Percentiles rank a stretch among this genome's conserved stretches.
Evolutionary conservation across 2,797 vertebrate species (phyloP).

Genomic region (Lacerta viridis): DNA sequence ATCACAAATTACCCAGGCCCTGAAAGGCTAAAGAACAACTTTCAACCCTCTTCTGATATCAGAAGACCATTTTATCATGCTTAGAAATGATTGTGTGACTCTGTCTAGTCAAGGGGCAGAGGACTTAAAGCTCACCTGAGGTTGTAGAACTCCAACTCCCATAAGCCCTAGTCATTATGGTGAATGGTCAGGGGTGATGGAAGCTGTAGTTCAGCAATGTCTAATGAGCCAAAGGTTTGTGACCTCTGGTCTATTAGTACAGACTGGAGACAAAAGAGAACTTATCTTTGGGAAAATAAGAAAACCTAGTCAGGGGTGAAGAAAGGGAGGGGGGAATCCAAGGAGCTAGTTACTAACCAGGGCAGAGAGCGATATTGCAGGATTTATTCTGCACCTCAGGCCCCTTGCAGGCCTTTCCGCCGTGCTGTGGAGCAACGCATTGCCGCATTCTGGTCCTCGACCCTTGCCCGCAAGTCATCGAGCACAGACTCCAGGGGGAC

Average conservation of each 20-base stretch:
- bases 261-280: too few relatives aligned
- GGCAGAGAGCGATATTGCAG: slow-evolving; percentile 95
- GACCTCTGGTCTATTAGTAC: not conserved
- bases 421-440: slow-evolving; percentile 85
- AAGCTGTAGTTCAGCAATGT: too few relatives aligned
- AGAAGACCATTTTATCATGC: too few relatives aligned
- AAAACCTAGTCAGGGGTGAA: not conserved
- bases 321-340: slow-evolving; percentile 68
- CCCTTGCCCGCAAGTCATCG: slow-evolving; percentile 94
- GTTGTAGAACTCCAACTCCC: too few relatives aligned
- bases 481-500: slow-evolving; percentile 97
- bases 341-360: slow-evolving; percentile 88
- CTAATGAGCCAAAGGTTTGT: too few relatives aligned
- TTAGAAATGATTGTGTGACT: not conserved
- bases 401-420: slow-evolving; percentile 86
- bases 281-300: not conserved
- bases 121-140: too few relatives aligned
- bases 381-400: slow-evolving; percentile 91
- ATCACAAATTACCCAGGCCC: not conserved
- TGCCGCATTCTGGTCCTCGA: slow-evolving; percentile 91
- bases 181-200: too few relatives aligned
- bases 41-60: too few relatives aligned
- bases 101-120: too few relatives aligned
- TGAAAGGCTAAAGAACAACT: too few relatives aligned
- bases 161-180: too few relatives aligned